Conservation (phyloP, 1,140 invertebrate genomes). For the Ceratina australensis region DNA sequence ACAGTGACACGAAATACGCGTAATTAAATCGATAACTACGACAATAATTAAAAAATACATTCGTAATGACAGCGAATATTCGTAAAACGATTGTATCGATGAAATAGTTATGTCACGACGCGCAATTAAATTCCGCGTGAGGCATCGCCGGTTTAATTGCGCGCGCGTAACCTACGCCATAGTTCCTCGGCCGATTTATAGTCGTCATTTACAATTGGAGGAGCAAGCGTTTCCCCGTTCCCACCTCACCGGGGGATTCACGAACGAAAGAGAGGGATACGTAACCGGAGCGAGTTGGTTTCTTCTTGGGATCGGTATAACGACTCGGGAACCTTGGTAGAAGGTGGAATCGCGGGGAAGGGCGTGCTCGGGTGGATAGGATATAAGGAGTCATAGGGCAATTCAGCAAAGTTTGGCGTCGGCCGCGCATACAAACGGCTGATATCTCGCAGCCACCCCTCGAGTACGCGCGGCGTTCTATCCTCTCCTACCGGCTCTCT, state of each 20-base stretch:
- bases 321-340: conserved; percentile 44
- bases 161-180: conserved; percentile 18
- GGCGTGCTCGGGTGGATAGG: conserved; percentile 56
- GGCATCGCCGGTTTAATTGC: neutral
- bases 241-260: conserved; percentile 6
- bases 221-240: conserved; percentile 30
- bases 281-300: conserved; percentile 45
- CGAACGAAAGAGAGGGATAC: conserved; percentile 1
- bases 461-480: conserved; percentile 37
- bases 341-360: conserved; percentile 57
- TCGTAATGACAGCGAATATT: too few relatives aligned
- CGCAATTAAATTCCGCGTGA: neutral
- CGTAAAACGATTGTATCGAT: too few relatives aligned
- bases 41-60: too few relatives aligned
- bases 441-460: conserved; percentile 70
- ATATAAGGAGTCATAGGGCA: conserved; percentile 76
- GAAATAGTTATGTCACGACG: too few relatives aligned
- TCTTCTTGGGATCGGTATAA: conserved; percentile 64
- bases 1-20: too few relatives aligned
- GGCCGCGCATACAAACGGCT: conserved; percentile 78
- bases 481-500: conserved; percentile 39
- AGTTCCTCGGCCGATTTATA: conserved; percentile 38
- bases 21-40: conserved; percentile 36
- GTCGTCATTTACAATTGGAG: conserved; percentile 35
- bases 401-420: conserved; percentile 78